Evolutionary conservation across 2,797 vertebrate genomes (phyloP), one percentile per base, ranked within the genome.

Genomic region (Mormyrops attenuatus): DNA sequence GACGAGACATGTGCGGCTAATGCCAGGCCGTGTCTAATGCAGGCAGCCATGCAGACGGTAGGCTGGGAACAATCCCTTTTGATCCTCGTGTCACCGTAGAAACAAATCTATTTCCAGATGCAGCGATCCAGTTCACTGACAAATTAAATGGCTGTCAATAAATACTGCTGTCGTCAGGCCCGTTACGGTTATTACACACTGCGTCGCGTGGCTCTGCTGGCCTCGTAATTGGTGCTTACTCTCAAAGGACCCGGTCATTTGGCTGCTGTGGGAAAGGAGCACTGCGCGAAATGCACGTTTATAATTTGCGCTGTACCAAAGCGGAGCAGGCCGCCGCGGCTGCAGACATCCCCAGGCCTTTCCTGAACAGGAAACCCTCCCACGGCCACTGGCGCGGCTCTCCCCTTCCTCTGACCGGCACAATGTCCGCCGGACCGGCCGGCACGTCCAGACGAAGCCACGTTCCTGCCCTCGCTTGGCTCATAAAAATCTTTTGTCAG

Each of bases 401-500:
- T 3, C 2, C 17, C 22, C 41, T 87, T 88, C 66, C 52, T 57
- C 91, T 89, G 91, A 90, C 90, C 90, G 55, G 89, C 92, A 88
- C 57, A 38, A 77, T 89, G 91, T 89, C 89, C 91, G 90, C 89
- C 92, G 90, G 92, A 90, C 88, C 91, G 89, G 92, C 87, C 44
- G 87, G 90, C 91, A 92, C 90, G 88, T 91, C 89, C 91, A 26
- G 88, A 88, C 87, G 44, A 88, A 44, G 73, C 80, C 90, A 86
- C 73, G 89, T 89, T 86, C 4, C 49, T 60, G 50, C 88, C 17
- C 17, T 55, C 34, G 11, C 88, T 20, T 26, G 44, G 66, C 91
- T 93, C 92, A 92, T 91, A 91, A 90, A 93, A 90, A 89, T 89
- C 91, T 90, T 92, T 91, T 92, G 92, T 89, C 90, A 90, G 89